Percentiles rank a stretch among this genome's conserved stretches.
phyloP scores from a whole-genome alignment of 2,797 vertebrate genomes.

The Parambassis ranga region DNA sequence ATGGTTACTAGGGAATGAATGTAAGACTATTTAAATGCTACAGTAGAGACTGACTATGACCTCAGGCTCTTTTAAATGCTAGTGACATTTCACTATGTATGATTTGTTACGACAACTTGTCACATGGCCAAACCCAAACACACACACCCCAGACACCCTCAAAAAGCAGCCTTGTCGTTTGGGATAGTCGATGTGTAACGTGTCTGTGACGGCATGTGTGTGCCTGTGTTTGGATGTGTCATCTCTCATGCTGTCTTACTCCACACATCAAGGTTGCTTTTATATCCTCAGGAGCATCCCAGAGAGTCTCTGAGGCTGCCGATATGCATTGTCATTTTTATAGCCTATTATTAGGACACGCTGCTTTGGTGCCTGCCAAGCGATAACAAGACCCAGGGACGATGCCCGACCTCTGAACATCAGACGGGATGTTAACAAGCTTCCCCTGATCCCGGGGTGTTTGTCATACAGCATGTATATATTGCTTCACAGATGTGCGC shows the following conservation, averaged over 20 bases:
- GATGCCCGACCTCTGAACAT: conserved; percentile 16
- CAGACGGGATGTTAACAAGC: conserved; percentile 37
- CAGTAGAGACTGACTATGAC: background rate
- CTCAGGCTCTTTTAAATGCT: background rate
- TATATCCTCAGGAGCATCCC: conserved; percentile 5
- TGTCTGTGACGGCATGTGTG: conserved; percentile 5
- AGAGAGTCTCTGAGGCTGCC: background rate
- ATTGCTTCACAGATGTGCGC: background rate
- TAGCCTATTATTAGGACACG: conserved; percentile 32
- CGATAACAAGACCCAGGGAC: conserved; percentile 40
- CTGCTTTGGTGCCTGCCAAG: conserved; percentile 14
- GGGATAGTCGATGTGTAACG: conserved; percentile 34
- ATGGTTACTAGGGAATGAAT: background rate
- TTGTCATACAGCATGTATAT: background rate
- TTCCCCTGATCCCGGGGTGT: conserved; percentile 24
- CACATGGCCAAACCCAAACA: conserved; percentile 9
- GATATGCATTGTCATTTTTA: conserved; percentile 43
- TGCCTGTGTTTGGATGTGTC: conserved; percentile 18
- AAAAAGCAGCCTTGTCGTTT: conserved; percentile 30
- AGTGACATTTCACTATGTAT: background rate
- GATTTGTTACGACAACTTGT: background rate
- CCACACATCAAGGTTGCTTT: conserved; percentile 32
- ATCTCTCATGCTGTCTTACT: conserved; percentile 7
- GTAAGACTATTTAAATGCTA: background rate
- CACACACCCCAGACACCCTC: conserved; percentile 19